Base-by-base conservation (phyloP, 1,140 invertebrate genomes). In the Heliothis subflexa region DNA sequence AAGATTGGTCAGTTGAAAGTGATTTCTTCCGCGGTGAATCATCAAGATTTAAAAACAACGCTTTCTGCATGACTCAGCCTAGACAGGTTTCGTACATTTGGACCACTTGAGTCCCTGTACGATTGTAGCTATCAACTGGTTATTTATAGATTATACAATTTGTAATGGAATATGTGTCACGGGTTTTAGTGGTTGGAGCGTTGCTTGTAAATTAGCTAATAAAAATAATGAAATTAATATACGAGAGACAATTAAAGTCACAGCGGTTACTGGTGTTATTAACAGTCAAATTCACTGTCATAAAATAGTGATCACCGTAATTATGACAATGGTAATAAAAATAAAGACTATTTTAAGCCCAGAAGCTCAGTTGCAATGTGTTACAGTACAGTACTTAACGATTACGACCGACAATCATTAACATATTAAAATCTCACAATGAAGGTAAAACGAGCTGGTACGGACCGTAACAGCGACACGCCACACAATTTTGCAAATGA, bases 11-110 rank as follows among this genome's bases (percentile, higher is more conserved):
- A 54, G 52, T 80, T 14, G 78, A 80, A 80, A 77, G 74, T 72
- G 74, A 77, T 73, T 64, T 64, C 79, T 80, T 80, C 79, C 73
- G 57, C 66, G 50, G 25, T 73, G 79, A 80, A 61, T 80, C 74
- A 80, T 68, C 59, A 55, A 62, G 64, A 55, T 66, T 54, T 64
- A 76, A 80, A 80, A 76, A 59, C 64, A 80, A 62, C 66, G 57
- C 79, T 81, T 81, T 81, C 80, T 75, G 76, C 40, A 55, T 81
- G 75, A 81, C 70, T 78, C 80, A 81, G 52, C 52, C 75, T 59
- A 64, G 80, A 54, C 80, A 81, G 61, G 71, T 64, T 78, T 75
- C 61, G 75, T 61, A 71, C 64, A 74, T 82, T 80, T 66, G 74
- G 74, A 80, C 74, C 74, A 78, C 68, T 78, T 64, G 74, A 77